Conservation (phyloP, 2,888 invertebrate species). For the Bellardia bayeri region DNA sequence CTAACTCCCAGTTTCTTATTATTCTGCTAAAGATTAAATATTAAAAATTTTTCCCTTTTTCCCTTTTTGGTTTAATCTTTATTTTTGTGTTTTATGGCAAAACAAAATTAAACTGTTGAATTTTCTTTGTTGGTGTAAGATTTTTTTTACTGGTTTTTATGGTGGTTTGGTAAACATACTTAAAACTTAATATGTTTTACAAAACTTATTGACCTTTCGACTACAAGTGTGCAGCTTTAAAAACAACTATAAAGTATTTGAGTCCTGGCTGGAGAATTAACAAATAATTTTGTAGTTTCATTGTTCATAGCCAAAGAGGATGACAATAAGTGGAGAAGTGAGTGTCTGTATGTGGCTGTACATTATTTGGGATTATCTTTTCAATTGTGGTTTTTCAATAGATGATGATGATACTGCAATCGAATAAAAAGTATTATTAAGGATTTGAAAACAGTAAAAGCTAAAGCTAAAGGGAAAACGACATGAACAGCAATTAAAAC, state of each 20-base stretch:
- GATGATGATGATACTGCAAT: constrained; percentile 4
- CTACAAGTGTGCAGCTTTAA: neutral
- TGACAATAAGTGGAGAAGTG: constrained; percentile 27
- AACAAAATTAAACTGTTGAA: neutral
- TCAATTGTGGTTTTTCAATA: constrained; percentile 55
- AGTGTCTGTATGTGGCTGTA: neutral
- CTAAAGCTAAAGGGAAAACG: neutral
- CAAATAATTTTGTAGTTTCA: constrained; percentile 10
- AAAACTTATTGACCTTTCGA: constrained; percentile 54
- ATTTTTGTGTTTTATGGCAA: no score
- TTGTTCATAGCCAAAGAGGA: neutral
- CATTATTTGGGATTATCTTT: constrained; percentile 59
- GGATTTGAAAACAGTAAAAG: constrained; percentile 3
- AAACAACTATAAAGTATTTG: neutral
- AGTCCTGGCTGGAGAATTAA: constrained; percentile 25
- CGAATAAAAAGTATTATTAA: neutral
- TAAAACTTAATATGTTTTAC: neutral
- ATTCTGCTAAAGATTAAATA: no score
- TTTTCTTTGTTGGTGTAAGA: neutral
- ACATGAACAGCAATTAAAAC: no score
- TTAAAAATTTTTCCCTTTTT: no score
- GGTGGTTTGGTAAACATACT: neutral
- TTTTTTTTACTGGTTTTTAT: neutral
- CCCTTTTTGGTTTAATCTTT: no score
- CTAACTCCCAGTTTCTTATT: no score